Evolutionary conservation across 2,113 vertebrate genomes (phyloP).

Genomic region (Strix aluco): DNA sequence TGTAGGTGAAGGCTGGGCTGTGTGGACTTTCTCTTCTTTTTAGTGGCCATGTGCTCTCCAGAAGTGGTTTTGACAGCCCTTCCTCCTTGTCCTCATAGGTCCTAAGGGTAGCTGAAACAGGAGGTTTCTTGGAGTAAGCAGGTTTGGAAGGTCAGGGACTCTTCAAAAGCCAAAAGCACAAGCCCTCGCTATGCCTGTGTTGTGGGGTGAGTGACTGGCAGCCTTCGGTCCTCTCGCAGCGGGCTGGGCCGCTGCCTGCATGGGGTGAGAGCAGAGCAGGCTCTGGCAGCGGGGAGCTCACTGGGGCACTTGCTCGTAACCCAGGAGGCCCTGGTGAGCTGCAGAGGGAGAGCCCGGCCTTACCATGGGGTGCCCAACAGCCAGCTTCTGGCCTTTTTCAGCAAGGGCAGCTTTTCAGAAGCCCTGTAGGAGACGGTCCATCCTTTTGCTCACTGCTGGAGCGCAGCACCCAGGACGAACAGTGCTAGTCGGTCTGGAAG

Average conservation of each 20-base stretch:
- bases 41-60: neutral
- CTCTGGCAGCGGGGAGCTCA: neutral
- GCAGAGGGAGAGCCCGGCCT: neutral
- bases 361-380: neutral
- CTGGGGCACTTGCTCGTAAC: neutral
- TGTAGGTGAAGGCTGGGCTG: neutral
- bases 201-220: neutral
- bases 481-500: neutral
- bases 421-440: neutral
- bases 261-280: neutral
- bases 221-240: neutral
- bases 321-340: neutral
- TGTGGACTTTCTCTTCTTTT: neutral
- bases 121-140: constrained; percentile 8
- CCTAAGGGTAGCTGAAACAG: neutral
- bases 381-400: neutral
- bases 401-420: neutral
- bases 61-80: neutral
- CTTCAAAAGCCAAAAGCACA: constrained; percentile 29
- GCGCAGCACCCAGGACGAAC: neutral
- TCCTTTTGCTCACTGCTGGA: neutral
- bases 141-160: neutral
- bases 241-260: neutral
- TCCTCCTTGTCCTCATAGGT: neutral
- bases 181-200: neutral